phyloP scores from a whole-genome alignment of 2,888 invertebrate genomes.

The Brenthis ino region DNA sequence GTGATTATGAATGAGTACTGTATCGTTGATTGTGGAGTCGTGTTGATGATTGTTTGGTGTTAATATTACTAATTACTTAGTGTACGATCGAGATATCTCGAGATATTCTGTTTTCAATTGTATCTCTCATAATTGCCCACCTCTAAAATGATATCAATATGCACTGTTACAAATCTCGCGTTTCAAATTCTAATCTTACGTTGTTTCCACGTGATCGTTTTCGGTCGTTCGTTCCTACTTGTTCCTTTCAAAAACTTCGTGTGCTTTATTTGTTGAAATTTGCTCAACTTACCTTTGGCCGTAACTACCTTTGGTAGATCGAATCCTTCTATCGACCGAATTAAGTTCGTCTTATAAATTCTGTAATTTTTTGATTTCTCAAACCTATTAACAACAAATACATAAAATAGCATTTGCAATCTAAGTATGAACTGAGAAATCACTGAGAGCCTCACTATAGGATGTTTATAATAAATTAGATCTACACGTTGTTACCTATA shows the following conservation, averaged over 20 bases:
- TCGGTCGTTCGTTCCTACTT: constrained; percentile 75
- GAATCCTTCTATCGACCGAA: not conserved
- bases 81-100: constrained; percentile 11
- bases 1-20: constrained; percentile 13
- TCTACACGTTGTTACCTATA: constrained; percentile 53
- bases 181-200: constrained; percentile 66
- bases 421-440: constrained; percentile 40
- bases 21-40: constrained; percentile 13
- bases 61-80: constrained; percentile 17
- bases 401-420: constrained; percentile 35
- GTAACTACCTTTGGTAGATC: constrained; percentile 48
- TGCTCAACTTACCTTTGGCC: constrained; percentile 74
- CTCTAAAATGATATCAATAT: constrained; percentile 43
- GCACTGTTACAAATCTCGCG: constrained; percentile 66
- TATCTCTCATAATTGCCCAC: constrained; percentile 21
- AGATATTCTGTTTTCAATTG: constrained; percentile 11
- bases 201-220: constrained; percentile 56
- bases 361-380: constrained; percentile 25
- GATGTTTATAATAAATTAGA: constrained; percentile 29
- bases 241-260: constrained; percentile 63
- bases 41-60: constrained; percentile 12
- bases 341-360: not conserved
- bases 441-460: constrained; percentile 21
- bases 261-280: constrained; percentile 71
- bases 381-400: constrained; percentile 11